phyloP scores from a whole-genome alignment of 2,797 vertebrate species.

The Dendrocincla tyrannina region DNA sequence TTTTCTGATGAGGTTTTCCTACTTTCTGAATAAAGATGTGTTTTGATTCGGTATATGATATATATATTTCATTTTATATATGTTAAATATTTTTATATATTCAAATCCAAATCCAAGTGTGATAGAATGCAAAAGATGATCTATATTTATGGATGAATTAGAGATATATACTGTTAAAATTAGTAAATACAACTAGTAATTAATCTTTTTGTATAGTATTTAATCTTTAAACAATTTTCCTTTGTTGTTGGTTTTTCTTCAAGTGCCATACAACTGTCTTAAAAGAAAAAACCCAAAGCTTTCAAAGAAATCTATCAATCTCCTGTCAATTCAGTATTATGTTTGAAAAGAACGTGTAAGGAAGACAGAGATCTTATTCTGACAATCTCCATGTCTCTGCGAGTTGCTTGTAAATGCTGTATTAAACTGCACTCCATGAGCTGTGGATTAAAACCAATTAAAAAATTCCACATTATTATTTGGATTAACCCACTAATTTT shows the following conservation, averaged over 20 bases:
- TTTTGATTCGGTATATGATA: too few relatives aligned
- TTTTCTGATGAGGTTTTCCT: neutral
- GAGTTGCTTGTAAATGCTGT: neutral
- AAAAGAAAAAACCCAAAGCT: neutral
- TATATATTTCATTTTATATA: too few relatives aligned
- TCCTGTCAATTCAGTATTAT: neutral
- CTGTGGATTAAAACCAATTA: neutral
- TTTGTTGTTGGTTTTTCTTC: neutral
- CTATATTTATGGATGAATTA: too few relatives aligned
- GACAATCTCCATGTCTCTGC: neutral
- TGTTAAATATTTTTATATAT: too few relatives aligned
- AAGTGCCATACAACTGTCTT: neutral
- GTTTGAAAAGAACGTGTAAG: neutral
- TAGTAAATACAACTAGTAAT: too few relatives aligned
- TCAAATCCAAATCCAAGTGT: too few relatives aligned
- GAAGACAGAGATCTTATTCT: neutral
- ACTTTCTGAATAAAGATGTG: neutral
- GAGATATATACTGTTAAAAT: too few relatives aligned
- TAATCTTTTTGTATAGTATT: neutral
- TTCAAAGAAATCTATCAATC: neutral
- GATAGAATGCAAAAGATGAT: too few relatives aligned
- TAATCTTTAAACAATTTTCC: neutral
- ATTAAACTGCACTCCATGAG: neutral
- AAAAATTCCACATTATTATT: neutral
- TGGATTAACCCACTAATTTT: neutral